These are phyloP conservation scores for Lutjanus campechanus DNA, from an alignment of 2,797 vertebrate species.

Conservation along the genomic window DNA sequence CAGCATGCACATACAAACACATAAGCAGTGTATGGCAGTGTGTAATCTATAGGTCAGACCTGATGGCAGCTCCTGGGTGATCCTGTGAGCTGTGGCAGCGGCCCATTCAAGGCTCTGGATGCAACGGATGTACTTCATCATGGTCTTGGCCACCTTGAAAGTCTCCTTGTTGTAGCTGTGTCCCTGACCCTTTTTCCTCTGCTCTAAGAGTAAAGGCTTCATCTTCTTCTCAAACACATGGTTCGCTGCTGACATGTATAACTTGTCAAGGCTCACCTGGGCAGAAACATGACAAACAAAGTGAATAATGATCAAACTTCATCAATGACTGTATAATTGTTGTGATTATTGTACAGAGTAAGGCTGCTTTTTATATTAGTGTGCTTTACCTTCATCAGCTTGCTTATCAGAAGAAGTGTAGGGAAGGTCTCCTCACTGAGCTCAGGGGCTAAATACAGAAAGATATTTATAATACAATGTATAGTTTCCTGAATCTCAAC, in stretches of 20 bases:
- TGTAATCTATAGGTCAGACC: constrained; percentile 79
- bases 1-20: not conserved
- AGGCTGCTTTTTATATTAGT: not conserved
- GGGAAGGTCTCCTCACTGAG: constrained; percentile 94
- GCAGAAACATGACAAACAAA: constrained; percentile 8
- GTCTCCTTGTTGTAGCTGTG: constrained; percentile 84
- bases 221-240: constrained; percentile 92
- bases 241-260: constrained; percentile 92
- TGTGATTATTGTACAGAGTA: not conserved
- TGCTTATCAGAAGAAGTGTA: constrained; percentile 93
- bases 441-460: constrained; percentile 88
- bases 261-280: constrained; percentile 92
- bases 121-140: constrained; percentile 91
- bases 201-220: constrained; percentile 90
- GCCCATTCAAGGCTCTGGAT: constrained; percentile 94
- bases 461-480: not conserved
- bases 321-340: not conserved
- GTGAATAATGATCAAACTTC: not conserved
- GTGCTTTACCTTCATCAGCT: constrained; percentile 93
- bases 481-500: not conserved
- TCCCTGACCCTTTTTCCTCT: constrained; percentile 76
- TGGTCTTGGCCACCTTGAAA: constrained; percentile 84
- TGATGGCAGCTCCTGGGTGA: constrained; percentile 93
- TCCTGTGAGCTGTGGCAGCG: constrained; percentile 91
- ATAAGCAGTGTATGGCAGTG: not conserved